Percentiles rank a stretch among this genome's conserved stretches.
phyloP scores from a whole-genome alignment of 2,888 invertebrate genomes.

The Drosophila merina region DNA sequence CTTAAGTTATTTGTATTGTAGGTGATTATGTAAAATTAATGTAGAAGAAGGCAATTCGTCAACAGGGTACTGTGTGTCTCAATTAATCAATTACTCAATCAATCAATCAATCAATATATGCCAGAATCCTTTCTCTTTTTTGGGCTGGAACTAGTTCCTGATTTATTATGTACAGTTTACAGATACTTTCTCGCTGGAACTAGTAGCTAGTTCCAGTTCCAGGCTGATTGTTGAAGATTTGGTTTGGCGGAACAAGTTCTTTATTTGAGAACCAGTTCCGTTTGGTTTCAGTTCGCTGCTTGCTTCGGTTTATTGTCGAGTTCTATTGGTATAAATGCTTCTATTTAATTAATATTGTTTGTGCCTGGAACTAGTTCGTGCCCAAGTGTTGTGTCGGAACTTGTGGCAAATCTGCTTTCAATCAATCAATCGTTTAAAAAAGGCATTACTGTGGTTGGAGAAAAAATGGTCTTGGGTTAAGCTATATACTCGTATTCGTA shows the following conservation, averaged over 20 bases:
- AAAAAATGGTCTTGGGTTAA: background rate
- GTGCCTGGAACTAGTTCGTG: conserved; percentile 26
- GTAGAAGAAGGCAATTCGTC: conserved; percentile 79
- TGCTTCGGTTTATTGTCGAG: conserved; percentile 37
- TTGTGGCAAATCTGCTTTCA: conserved; percentile 11
- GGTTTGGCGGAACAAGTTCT: conserved; percentile 5
- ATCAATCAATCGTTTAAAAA: conserved; percentile 19
- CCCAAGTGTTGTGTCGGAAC: background rate
- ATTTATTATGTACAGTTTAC: background rate
- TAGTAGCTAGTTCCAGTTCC: conserved; percentile 1
- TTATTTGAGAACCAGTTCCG: too few species aligned
- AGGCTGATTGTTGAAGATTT: conserved; percentile 12
- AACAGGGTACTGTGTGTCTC: conserved; percentile 73
- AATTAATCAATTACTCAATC: conserved; percentile 31
- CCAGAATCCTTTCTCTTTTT: conserved; percentile 14
- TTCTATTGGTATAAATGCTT: conserved; percentile 35
- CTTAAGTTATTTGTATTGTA: conserved; percentile 76
- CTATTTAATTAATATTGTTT: conserved; percentile 3
- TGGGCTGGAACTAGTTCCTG: conserved; percentile 56
- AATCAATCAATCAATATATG: conserved; percentile 18
- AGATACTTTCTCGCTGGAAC: conserved; percentile 9
- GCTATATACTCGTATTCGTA: background rate
- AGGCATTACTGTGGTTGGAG: conserved; percentile 30
- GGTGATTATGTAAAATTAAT: conserved; percentile 68
- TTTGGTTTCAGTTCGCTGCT: background rate